Evolutionary conservation across 2,888 invertebrate species (phyloP), one percentile per base, ranked within the genome.

Genomic region (Sussaba pulchella): DNA sequence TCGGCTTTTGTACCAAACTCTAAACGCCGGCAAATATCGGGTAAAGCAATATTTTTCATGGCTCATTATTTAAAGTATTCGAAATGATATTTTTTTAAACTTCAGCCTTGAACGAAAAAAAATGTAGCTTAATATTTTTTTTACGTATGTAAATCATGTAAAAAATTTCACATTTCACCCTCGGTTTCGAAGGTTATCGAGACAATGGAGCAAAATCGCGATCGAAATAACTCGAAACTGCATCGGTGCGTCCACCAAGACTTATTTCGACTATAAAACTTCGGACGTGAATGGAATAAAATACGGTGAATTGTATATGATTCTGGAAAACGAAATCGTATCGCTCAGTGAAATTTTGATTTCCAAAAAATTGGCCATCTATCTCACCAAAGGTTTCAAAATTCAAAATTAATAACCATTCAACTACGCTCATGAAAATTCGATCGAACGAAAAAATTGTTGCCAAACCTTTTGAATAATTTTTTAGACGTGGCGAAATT

Each of bases 221-320:
- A 79, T 89, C 2, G 36, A 83, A 61, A 87, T 89, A 6, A 83
- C 85, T 0, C 89, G 80, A 73, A 82, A 88, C 24, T 78, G 88
- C 17, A 69, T 91, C 54, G 31, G 61, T 6, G 81, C 78, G 3
- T 85, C 91, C 0, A 75, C 63, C 3, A 79, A 75, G 64, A 76
- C 86, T 19, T 89, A 87, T 77, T 91, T 91, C 66, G 84, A 90
- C 63, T 80, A 82, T 41, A 39, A 85, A 50, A 85, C 80, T 2
- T 61, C 61, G 45, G 85, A 88, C 57, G 76, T 82, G 2, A 39
- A 79, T 69, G 86, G 77, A 6, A 86, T 78, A 75, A 81, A 73
- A 2, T 91, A 83, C 78, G 92, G 92, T 21, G 91, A 91, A 72
- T 50, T 92, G 0, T 91, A 88, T 81, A 77, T 91, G 1, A 70